Percentiles rank a stretch among this genome's conserved stretches.
phyloP scores from a whole-genome alignment of 2,113 vertebrate species.

The Aphelocoma coerulescens region DNA sequence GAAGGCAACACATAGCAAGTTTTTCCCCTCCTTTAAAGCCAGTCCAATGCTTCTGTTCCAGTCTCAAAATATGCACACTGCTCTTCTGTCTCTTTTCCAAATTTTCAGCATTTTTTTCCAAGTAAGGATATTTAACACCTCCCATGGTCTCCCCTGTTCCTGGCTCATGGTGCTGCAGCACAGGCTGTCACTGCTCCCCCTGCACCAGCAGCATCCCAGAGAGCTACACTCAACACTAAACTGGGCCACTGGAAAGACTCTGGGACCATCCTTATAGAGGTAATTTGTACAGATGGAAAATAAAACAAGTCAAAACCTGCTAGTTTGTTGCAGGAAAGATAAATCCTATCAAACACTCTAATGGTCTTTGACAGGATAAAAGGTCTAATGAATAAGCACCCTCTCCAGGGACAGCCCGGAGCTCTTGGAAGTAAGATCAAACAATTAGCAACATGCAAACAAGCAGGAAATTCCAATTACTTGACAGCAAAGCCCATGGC shows the following conservation, averaged over 20 bases:
- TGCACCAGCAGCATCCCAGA: neutral
- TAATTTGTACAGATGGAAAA: neutral
- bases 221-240: neutral
- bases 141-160: neutral
- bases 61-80: neutral
- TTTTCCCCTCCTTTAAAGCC: neutral
- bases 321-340: neutral
- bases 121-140: neutral
- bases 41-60: neutral
- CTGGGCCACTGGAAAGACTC: neutral
- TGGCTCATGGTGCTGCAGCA: neutral
- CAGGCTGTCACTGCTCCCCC: neutral
- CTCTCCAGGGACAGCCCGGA: neutral
- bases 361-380: slow-evolving; percentile 15
- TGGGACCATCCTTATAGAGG: neutral
- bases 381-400: slow-evolving; percentile 5
- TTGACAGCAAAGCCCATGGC: neutral
- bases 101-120: neutral
- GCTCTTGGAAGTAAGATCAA: slow-evolving; percentile 2
- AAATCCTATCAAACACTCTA: neutral
- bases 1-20: neutral
- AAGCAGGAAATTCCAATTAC: slow-evolving; percentile 46
- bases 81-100: neutral
- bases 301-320: neutral
- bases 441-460: slow-evolving; percentile 34